phyloP scores from a whole-genome alignment of 2,888 invertebrate genomes.

The Clistopyga incitator region DNA sequence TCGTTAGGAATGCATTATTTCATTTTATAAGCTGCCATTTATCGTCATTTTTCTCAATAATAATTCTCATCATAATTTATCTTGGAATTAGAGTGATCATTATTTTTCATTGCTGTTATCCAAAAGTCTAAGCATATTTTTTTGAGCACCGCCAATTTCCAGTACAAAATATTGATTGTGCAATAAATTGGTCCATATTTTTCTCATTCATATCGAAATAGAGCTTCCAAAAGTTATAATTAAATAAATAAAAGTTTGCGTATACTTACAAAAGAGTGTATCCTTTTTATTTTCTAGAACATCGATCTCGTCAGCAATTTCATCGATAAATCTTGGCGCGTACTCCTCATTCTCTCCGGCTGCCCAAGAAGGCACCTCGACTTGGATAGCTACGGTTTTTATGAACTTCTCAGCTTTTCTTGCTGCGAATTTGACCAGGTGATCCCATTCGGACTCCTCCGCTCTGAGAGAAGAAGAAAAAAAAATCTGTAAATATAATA shows the following conservation, averaged over 20 bases:
- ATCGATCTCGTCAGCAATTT: constrained; percentile 93
- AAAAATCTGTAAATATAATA: not conserved
- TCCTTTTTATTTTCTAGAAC: constrained; percentile 93
- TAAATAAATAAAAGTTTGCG: not conserved
- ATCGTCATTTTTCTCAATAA: no score
- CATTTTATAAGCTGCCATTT: no score
- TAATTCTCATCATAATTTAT: no score
- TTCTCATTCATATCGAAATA: no score
- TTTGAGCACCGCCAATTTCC: no score
- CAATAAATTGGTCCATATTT: no score
- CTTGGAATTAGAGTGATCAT: no score
- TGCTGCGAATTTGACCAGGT: constrained; percentile 90
- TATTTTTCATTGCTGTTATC: no score
- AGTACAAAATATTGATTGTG: no score
- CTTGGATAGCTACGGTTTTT: constrained; percentile 91
- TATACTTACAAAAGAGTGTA: constrained; percentile 90
- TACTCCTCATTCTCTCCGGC: constrained; percentile 88
- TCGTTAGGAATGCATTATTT: not conserved
- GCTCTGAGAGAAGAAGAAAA: constrained; percentile 82
- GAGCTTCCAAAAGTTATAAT: no score
- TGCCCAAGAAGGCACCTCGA: constrained; percentile 86
- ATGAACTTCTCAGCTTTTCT: constrained; percentile 92
- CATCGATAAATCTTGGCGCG: constrained; percentile 92
- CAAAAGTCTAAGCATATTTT: no score
- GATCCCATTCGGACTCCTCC: constrained; percentile 93